phyloP scores from a whole-genome alignment of 2,888 invertebrate species.

The Eilema sororculum region DNA sequence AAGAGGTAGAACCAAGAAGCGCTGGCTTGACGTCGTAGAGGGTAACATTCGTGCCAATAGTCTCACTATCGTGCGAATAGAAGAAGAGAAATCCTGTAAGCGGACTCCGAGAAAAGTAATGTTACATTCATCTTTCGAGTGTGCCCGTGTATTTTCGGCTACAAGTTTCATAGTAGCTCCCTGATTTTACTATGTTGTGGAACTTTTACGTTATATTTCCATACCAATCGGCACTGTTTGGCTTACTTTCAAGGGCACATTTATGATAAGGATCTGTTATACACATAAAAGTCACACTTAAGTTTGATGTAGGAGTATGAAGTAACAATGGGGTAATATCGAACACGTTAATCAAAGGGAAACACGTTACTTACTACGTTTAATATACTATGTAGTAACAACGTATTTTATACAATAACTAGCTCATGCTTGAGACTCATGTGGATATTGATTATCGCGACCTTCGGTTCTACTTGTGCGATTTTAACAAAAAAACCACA shows the following conservation, averaged over 20 bases:
- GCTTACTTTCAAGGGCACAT: neutral
- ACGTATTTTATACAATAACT: neutral
- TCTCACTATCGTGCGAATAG: too few relatives aligned
- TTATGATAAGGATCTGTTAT: neutral
- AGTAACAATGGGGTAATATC: slow-evolving; percentile 33
- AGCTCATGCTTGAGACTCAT: neutral
- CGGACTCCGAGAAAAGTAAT: too few relatives aligned
- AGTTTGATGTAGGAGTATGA: neutral
- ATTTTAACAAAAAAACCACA: too few relatives aligned
- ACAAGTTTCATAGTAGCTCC: neutral
- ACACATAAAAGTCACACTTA: neutral
- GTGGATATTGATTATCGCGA: too few relatives aligned
- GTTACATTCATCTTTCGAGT: too few relatives aligned
- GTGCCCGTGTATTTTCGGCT: neutral
- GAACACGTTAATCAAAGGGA: slow-evolving; percentile 2
- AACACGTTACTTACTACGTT: neutral
- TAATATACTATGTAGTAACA: neutral
- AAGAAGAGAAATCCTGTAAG: too few relatives aligned
- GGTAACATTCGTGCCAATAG: too few relatives aligned
- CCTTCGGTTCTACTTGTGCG: too few relatives aligned
- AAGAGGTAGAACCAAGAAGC: too few relatives aligned
- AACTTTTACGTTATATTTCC: neutral
- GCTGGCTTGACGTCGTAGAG: too few relatives aligned
- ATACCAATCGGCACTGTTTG: neutral
- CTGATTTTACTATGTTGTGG: neutral